Evolutionary conservation across 1,140 invertebrate species (phyloP).

Genomic region (Solen grandis): DNA sequence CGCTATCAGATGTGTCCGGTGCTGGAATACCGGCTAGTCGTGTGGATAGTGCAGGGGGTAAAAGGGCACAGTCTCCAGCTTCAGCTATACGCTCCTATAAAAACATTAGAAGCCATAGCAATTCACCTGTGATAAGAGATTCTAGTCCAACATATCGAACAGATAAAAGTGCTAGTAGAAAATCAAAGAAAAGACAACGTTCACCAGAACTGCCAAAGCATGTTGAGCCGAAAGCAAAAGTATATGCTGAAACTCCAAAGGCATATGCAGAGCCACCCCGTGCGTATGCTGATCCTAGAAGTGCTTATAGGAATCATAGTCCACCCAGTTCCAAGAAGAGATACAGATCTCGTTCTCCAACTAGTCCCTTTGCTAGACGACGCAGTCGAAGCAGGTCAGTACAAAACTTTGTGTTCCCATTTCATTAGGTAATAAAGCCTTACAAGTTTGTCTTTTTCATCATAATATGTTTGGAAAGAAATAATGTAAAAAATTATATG

Average conservation of each 20-base stretch:
- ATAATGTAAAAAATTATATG: too few relatives aligned
- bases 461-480: too few relatives aligned
- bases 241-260: constrained; percentile 60
- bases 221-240: constrained; percentile 47
- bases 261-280: constrained; percentile 62
- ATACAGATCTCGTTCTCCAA: constrained; percentile 64
- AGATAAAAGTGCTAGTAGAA: constrained; percentile 60
- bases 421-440: too few relatives aligned
- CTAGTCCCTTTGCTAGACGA: constrained; percentile 55
- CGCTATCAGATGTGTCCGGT: constrained; percentile 41
- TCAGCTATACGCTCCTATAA: constrained; percentile 70
- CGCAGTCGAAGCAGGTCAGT: constrained; percentile 62
- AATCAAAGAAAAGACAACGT: constrained; percentile 64
- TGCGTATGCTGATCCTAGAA: constrained; percentile 61
- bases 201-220: constrained; percentile 62
- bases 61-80: constrained; percentile 68
- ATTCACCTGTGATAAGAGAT: constrained; percentile 63
- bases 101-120: constrained; percentile 69
- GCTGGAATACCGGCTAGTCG: constrained; percentile 50
- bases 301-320: constrained; percentile 59
- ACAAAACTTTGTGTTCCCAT: too few relatives aligned
- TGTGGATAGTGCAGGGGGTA: constrained; percentile 39
- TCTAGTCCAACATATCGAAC: constrained; percentile 61
- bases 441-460: too few relatives aligned
- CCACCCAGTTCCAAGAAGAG: constrained; percentile 59